phyloP scores from a whole-genome alignment of 2,797 vertebrate genomes.

The Nyctibius grandis region DNA sequence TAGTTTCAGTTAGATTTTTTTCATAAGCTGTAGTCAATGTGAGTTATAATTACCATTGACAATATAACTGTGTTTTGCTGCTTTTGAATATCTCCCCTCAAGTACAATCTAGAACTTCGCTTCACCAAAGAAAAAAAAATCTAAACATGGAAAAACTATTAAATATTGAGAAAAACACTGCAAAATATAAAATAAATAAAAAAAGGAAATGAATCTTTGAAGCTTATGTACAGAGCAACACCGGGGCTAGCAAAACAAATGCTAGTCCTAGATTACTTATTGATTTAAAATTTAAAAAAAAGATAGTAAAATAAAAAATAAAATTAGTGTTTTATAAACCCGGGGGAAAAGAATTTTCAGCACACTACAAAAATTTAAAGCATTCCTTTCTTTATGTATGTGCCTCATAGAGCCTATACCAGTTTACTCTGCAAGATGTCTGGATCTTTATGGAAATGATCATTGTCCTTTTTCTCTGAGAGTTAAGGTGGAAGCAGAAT shows the following conservation, averaged over 20 bases:
- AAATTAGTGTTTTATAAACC: no score
- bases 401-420: not conserved
- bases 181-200: slow-evolving; percentile 97
- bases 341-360: no score
- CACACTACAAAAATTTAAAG: no score
- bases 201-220: slow-evolving; percentile 92
- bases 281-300: no score
- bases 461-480: not conserved
- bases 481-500: not conserved
- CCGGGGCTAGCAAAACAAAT: slow-evolving; percentile 88
- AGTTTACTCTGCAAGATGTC: not conserved
- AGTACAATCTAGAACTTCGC: slow-evolving; percentile 88
- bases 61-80: not conserved
- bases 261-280: slow-evolving; percentile 94
- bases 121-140: slow-evolving; percentile 96
- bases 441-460: not conserved
- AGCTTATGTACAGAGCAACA: slow-evolving; percentile 86
- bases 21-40: not conserved
- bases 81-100: not conserved
- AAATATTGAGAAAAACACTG: slow-evolving; percentile 99
- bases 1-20: not conserved
- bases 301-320: no score
- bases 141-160: slow-evolving; percentile 89
- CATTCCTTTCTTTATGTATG: no score
- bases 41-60: not conserved